Evolutionary conservation across 1,140 invertebrate genomes (phyloP).

Genomic region (Aphaenogaster ashmeadi): DNA sequence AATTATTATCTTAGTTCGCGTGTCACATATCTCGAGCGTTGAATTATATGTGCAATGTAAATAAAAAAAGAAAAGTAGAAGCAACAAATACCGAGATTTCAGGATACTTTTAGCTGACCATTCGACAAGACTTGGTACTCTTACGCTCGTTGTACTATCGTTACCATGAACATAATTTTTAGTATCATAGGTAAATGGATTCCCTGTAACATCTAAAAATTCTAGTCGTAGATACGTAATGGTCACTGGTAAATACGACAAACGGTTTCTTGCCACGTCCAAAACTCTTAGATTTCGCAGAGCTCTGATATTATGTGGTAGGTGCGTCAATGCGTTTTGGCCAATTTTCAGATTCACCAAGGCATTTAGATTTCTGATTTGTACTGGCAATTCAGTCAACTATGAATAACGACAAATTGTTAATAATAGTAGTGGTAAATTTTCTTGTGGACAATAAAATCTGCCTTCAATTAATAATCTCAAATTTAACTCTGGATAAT

Average conservation of each 20-base stretch:
- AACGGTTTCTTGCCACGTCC: conserved; percentile 87
- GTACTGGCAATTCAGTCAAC: conserved; percentile 87
- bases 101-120: conserved; percentile 77
- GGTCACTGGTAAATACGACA: conserved; percentile 87
- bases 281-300: conserved; percentile 84
- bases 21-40: neutral
- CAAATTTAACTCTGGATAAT: neutral
- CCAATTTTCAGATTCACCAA: conserved; percentile 88
- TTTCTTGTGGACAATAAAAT: conserved; percentile 14
- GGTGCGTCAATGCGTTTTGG: conserved; percentile 84
- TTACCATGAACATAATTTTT: neutral
- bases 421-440: conserved; percentile 27
- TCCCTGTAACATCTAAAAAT: conserved; percentile 88
- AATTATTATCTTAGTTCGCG: conserved; percentile 46
- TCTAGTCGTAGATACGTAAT: conserved; percentile 87
- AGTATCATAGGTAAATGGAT: conserved; percentile 83
- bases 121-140: conserved; percentile 79
- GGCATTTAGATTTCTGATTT: conserved; percentile 88
- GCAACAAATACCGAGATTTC: conserved; percentile 82
- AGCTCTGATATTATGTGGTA: conserved; percentile 86
- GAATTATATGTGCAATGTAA: conserved; percentile 22
- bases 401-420: conserved; percentile 70
- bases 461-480: neutral
- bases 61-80: conserved; percentile 13
- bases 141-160: conserved; percentile 62